Evolutionary conservation across 2,113 vertebrate genomes (phyloP), one percentile per base, ranked within the genome.

Genomic region (Nestor notabilis): DNA sequence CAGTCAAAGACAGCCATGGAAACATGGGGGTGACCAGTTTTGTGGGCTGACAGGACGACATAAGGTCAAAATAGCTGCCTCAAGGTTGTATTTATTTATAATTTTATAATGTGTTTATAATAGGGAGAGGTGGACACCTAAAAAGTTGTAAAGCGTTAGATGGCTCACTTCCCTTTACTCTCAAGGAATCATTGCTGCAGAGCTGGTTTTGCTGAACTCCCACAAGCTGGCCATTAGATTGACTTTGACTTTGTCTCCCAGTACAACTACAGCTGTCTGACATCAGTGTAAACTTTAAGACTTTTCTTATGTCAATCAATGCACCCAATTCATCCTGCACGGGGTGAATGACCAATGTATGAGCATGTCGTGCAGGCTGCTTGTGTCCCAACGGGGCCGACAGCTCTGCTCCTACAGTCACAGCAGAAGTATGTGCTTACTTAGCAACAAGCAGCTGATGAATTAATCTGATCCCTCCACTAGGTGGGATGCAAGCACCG

Each of bases 401-500:
- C 10, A 44, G 72, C 56, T 86, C 60, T 68, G 89, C 60, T 96
- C 50, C 46, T 70, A 44, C 75, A 60, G 53, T 44, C 76, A 50
- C 70, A 35, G 50, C 37, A 69, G 52, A 87, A 81, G 35, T 53
- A 84, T 37, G 55, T 65, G 89, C 95, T 89, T 83, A 78, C 83
- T 92, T 87, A 87, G 80, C 80, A 92, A 72, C 72, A 63, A 89
- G 88, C 64, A 96, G 81, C 69, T 89, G 91, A 95, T 89, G 91
- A 97, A 97, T 95, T 95, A 76, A 95, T 94, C 95, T 83, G 65
- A 91, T 96, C 52, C 58, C 94, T 95, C 96, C 97, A 97, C 95
- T 97, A 97, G 95, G 97, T 97, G 92, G 94, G 81, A 96, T 97
- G 78, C 95, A 82, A 96, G 95, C 74, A 96, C 91, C 81, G 50